Conservation (phyloP, 1,140 invertebrate species). For the Rhagoletis pomonella region DNA sequence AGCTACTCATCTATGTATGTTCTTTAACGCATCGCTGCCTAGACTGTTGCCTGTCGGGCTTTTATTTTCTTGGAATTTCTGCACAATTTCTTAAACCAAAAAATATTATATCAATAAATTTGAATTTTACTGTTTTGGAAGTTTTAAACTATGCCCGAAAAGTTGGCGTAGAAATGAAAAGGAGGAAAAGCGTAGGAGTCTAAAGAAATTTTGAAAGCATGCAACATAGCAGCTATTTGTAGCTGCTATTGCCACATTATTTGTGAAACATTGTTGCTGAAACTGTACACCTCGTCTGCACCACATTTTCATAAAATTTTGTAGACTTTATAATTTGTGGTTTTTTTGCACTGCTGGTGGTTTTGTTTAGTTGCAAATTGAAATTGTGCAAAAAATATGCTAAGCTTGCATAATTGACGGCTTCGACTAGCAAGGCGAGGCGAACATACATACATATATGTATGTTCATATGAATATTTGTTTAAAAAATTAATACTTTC, state of each 20-base stretch:
- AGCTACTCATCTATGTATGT: not conserved
- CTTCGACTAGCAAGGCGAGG: not conserved
- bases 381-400: slow-evolving; percentile 6
- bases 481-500: no score
- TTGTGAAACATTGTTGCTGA: not conserved
- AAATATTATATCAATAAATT: not conserved
- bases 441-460: not conserved
- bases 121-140: slow-evolving; percentile 1
- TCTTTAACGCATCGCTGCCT: not conserved
- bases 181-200: no score
- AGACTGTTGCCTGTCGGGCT: not conserved
- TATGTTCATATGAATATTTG: not conserved
- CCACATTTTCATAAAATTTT: not conserved
- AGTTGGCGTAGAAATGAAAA: not conserved
- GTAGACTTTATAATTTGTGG: not conserved
- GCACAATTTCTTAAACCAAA: not conserved
- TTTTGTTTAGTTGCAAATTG: not conserved
- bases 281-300: not conserved
- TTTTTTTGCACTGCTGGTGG: not conserved
- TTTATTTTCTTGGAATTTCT: slow-evolving; percentile 6
- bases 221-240: not conserved
- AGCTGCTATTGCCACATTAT: not conserved
- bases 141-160: not conserved
- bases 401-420: slow-evolving; percentile 12
- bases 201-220: no score